Conservation (phyloP, 2,888 invertebrate species). For the Actias luna region DNA sequence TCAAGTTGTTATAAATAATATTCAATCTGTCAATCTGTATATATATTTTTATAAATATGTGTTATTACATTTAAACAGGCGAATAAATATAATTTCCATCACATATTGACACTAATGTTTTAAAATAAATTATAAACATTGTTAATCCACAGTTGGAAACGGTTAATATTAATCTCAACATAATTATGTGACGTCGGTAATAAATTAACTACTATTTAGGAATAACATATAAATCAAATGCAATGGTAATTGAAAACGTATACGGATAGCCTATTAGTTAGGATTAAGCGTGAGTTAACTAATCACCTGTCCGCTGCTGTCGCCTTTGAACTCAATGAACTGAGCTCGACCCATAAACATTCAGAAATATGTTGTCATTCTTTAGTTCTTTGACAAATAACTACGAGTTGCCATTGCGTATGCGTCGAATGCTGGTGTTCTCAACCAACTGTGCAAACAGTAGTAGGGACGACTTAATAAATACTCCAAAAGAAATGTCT, state of each 20-base stretch:
- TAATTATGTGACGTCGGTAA: conserved; percentile 43
- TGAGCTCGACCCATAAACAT: conserved; percentile 11
- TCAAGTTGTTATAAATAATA: no score
- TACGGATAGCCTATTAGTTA: conserved; percentile 75
- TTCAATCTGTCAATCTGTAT: neutral
- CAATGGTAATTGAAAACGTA: conserved; percentile 74
- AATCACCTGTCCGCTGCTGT: conserved; percentile 58
- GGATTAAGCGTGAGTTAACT: conserved; percentile 67
- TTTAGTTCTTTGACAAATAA: conserved; percentile 10
- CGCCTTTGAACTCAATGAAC: conserved; percentile 39
- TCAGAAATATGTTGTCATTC: conserved; percentile 12
- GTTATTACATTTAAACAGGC: neutral
- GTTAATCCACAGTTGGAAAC: conserved; percentile 32
- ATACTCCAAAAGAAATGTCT: neutral
- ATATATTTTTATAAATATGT: neutral
- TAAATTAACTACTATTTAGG: conserved; percentile 59
- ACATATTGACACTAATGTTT: conserved; percentile 30
- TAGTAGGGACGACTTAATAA: no score
- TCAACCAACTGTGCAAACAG: no score
- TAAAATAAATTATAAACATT: conserved; percentile 25
- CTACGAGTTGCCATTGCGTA: neutral
- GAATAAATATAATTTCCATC: neutral
- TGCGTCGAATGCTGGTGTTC: conserved; percentile 6
- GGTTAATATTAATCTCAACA: conserved; percentile 50
- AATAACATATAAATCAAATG: conserved; percentile 63